Evolutionary conservation across 2,888 invertebrate genomes (phyloP), one percentile per base, ranked within the genome.

Genomic region (Elmis aenea): DNA sequence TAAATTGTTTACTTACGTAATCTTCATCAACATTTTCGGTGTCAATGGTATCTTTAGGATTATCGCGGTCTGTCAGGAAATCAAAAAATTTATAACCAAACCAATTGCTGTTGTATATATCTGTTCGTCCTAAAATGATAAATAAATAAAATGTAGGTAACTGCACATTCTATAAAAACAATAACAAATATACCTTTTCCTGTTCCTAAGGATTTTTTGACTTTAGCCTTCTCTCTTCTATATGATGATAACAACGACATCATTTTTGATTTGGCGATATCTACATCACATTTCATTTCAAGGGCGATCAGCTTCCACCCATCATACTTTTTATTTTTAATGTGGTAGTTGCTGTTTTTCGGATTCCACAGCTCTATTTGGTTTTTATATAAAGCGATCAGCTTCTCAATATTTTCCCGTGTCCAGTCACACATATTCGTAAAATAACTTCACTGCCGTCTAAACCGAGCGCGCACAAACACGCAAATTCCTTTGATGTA

Each of bases 11-110:
- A 13, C 13, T 14, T 25, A 24, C 21, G 13, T 13, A 14, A 10
- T 24, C 16, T 20, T 16, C 15, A 12, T 6, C 24, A 24, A 26
- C 33, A 25, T 13, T 12, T 22, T 33, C 25, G 18, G 42, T 42
- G 30, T 42, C 32, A 8, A 27, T 33, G 0, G 37, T 33, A 15
- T 13, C 3, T 8, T 20, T 38, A 8, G 42, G 28, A 31, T 35
- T 16, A 31, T 33, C 28, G 26, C 34, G 42, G 22, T 45, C 42
- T 3, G 28, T 11, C 16, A 45, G 25, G 42, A 38, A 42, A 11
- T n/a, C 22, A 23, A 42, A 38, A 4, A 31, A 12, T n/a, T 42
- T 30, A 26, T 39, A 45, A n/a, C 33, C 35, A 24, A 42, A 45
- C 42, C 42, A 42, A 3, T 27, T 15, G 11, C 10, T 15, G 3